These are phyloP conservation scores for Tachysurus vachellii DNA, from an alignment of 2,113 vertebrate genomes.

Conservation along the genomic window DNA sequence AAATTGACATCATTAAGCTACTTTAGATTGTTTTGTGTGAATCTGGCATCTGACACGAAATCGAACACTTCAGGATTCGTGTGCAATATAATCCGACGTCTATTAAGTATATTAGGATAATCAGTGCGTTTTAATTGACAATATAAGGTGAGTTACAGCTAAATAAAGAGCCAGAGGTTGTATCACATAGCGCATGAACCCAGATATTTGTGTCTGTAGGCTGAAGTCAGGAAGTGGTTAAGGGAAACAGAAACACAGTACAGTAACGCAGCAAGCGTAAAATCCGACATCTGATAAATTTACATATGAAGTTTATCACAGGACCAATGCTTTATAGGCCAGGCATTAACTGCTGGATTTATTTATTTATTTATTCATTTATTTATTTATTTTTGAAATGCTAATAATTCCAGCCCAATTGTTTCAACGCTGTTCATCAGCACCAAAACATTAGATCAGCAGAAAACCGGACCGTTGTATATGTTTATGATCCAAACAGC, in stretches of 20 bases:
- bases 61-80: neutral
- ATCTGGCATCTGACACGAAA: neutral
- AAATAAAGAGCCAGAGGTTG: neutral
- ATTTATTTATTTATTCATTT: neutral
- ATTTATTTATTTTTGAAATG: neutral
- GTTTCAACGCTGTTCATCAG: neutral
- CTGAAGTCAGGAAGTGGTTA: slow-evolving; percentile 54
- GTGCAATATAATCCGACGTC: neutral
- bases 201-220: slow-evolving; percentile 46
- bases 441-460: neutral
- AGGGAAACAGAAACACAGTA: slow-evolving; percentile 47
- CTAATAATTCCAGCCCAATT: neutral
- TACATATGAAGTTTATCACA: neutral
- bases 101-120: neutral
- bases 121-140: neutral
- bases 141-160: neutral
- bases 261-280: slow-evolving; percentile 37
- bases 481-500: neutral
- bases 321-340: neutral
- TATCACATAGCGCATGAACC: slow-evolving; percentile 17
- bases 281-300: slow-evolving; percentile 37
- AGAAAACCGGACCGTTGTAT: neutral
- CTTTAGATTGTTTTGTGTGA: neutral
- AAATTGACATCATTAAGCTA: neutral
- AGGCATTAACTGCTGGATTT: neutral